phyloP scores from a whole-genome alignment of 1,140 invertebrate species.

The Helicoverpa armigera region DNA sequence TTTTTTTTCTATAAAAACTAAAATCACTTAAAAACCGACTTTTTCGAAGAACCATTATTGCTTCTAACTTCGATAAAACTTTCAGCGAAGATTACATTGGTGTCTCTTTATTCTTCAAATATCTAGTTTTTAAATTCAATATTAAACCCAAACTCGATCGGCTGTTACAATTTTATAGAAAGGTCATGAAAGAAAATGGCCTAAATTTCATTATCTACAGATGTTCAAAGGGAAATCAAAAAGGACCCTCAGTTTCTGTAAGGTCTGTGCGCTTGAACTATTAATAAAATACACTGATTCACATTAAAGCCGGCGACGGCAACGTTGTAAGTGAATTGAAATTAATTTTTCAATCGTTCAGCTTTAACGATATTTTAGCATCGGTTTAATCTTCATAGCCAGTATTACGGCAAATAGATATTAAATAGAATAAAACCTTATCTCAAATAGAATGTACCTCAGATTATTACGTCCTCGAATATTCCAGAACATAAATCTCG shows the following conservation, averaged over 20 bases:
- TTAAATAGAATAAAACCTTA: conserved; percentile 27
- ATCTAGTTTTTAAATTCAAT: conserved; percentile 53
- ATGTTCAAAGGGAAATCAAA: conserved; percentile 40
- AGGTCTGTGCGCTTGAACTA: conserved; percentile 30
- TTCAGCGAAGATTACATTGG: conserved; percentile 56
- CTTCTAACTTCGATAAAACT: conserved; percentile 57
- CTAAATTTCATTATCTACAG: conserved; percentile 24
- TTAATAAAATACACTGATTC: conserved; percentile 42
- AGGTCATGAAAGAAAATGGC: conserved; percentile 21
- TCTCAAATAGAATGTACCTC: neutral
- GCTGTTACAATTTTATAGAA: conserved; percentile 48
- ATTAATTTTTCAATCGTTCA: conserved; percentile 33
- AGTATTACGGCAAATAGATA: conserved; percentile 22
- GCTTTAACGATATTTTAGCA: conserved; percentile 29
- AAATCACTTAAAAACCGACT: conserved; percentile 47
- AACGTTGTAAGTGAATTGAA: conserved; percentile 5
- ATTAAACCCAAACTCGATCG: conserved; percentile 47
- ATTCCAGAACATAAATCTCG: conserved; percentile 26
- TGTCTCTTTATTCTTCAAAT: conserved; percentile 53
- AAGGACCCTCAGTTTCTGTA: conserved; percentile 18
- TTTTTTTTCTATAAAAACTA: conserved; percentile 45
- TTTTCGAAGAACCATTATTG: conserved; percentile 58
- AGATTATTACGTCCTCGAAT: conserved; percentile 12
- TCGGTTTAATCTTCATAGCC: conserved; percentile 18
- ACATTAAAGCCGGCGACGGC: neutral